Evolutionary conservation across 2,113 vertebrate species (phyloP), one percentile per base, ranked within the genome.

Genomic region (Nothobranchius kuhntae): DNA sequence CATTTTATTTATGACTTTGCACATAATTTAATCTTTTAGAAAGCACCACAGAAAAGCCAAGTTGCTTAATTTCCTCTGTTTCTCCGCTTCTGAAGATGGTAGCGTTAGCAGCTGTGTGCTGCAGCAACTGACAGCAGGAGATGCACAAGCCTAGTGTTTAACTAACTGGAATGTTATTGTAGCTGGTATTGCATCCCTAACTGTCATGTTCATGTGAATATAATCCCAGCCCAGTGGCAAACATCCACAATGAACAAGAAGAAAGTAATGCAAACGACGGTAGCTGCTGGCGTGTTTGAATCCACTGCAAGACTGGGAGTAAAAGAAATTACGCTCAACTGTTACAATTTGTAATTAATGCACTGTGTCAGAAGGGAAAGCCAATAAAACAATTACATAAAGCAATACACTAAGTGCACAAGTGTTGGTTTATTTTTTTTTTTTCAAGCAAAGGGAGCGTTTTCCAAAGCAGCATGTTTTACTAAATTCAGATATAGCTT

Each of bases 221-320:
- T 86, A 91, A 91, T 90, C 89, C 83, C 44, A 75, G 67, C 79
- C 89, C 86, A 51, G 78, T 86, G 82, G 87, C 87, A 86, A 83
- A 83, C 76, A 77, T 85, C 89, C 88, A 92, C 86, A 89, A 87
- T 68, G 48, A 68, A 68, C 59, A 80, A 42, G 78, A 78, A 75
- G 63, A 69, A 79, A 51, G 51, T 82, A 81, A 86, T 76, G 81
- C 76, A 83, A 88, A 86, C 52, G 71, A 73, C 17, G 48, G 13
- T 54, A 57, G 82, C 88, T 89, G 36, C 71, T 66, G 81, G 83
- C 82, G 66, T 76, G 65, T 75, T 81, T 76, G 53, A 83, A 78
- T 46, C 59, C 53, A 30, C 47, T 38, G 58, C 30, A 45, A 52
- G 68, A 69, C 47, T 48, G 40, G 51, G 66, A 64, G 80, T 44